Percentiles rank a stretch among this genome's conserved stretches.
Conservation (phyloP, 2,113 vertebrate genomes). For the Dasyurus viverrinus region DNA sequence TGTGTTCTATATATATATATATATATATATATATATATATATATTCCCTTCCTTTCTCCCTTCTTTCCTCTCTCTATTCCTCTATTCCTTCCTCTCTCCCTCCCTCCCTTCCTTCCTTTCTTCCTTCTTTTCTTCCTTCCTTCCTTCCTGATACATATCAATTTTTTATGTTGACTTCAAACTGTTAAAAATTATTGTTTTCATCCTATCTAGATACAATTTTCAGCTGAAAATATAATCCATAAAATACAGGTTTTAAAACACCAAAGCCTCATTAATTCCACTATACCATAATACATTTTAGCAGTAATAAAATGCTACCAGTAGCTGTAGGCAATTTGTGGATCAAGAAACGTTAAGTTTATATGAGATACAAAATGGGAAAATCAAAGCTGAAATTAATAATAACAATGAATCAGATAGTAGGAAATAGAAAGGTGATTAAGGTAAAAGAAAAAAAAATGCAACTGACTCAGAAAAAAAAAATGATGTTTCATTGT, state of each 20-base stretch:
- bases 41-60: too few relatives aligned
- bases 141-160: background rate
- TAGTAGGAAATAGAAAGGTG: background rate
- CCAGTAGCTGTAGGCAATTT: slow-evolving; percentile 3
- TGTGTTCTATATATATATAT: background rate
- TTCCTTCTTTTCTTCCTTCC: too few relatives aligned
- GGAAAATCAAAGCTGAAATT: background rate
- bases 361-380: slow-evolving; percentile 1
- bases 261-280: slow-evolving; percentile 19
- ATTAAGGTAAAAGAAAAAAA: background rate
- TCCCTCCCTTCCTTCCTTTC: too few relatives aligned
- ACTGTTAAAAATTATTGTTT: background rate
- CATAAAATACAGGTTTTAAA: slow-evolving; percentile 19
- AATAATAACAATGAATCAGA: slow-evolving; percentile 10
- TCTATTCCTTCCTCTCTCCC: too few relatives aligned
- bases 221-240: slow-evolving; percentile 28
- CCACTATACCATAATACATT: background rate
- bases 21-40: background rate
- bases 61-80: too few relatives aligned
- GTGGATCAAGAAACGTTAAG: background rate
- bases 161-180: background rate
- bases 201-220: background rate
- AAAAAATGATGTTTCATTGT: background rate
- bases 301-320: slow-evolving; percentile 9
- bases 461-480: background rate